Percentiles rank a stretch among this genome's conserved stretches.
Conservation (phyloP, 2,888 invertebrate species). For the Herminia tarsipennalis region DNA sequence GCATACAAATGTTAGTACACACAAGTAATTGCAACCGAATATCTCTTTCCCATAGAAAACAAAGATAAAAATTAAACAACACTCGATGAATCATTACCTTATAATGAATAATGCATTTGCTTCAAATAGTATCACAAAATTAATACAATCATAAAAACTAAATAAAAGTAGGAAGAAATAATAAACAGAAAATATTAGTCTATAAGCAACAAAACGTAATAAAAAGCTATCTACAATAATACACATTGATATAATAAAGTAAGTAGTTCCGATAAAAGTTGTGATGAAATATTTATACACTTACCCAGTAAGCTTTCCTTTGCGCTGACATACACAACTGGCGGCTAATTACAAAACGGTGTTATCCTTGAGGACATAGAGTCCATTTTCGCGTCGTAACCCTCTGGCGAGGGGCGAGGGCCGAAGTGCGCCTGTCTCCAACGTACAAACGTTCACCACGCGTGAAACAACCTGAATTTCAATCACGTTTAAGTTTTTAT, state of each 20-base stretch:
- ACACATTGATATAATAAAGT: slow-evolving; percentile 16
- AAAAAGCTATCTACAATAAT: slow-evolving; percentile 11
- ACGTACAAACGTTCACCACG: slow-evolving; percentile 57
- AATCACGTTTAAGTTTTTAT: slow-evolving; percentile 67
- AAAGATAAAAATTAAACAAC: no score
- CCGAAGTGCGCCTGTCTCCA: slow-evolving; percentile 70
- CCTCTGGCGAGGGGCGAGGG: slow-evolving; percentile 38
- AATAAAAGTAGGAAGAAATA: background rate
- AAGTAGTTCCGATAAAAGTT: slow-evolving; percentile 45
- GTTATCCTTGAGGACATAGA: slow-evolving; percentile 69
- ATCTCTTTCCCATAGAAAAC: no score
- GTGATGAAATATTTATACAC: slow-evolving; percentile 57
- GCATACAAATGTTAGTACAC: no score
- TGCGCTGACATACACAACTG: slow-evolving; percentile 59
- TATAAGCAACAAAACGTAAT: slow-evolving; percentile 11
- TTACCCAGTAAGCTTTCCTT: slow-evolving; percentile 61
- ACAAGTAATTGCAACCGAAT: no score
- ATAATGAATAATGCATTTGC: no score
- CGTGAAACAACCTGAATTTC: slow-evolving; percentile 65
- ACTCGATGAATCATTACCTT: no score
- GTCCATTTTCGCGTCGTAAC: slow-evolving; percentile 71
- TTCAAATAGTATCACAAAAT: no score
- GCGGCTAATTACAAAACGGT: slow-evolving; percentile 71
- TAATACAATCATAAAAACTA: background rate
- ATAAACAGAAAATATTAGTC: background rate